A percentile compares a stretch with the other conserved stretches of the same genome.
These are phyloP conservation scores for Hylyphantes graminicola DNA, from an alignment of 1,140 invertebrate genomes.

Conservation along the genomic window DNA sequence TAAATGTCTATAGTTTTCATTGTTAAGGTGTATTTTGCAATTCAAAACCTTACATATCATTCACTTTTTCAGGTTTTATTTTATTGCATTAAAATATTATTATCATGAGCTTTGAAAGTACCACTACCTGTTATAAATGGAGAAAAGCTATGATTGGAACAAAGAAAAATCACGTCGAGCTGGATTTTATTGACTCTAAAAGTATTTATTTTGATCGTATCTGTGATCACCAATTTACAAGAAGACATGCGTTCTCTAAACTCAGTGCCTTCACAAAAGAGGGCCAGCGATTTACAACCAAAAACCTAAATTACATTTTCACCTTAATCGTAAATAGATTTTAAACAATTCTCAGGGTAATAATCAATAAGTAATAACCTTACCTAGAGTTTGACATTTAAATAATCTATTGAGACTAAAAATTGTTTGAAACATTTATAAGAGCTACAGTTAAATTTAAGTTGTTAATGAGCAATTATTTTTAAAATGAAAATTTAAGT, in stretches of 20 bases:
- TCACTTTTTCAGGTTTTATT: conserved; percentile 52
- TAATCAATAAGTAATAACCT: conserved; percentile 13
- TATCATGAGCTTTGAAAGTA: conserved; percentile 51
- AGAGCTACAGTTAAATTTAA: conserved; percentile 37
- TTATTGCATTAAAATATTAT: conserved; percentile 30
- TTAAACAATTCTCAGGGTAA: conserved; percentile 48
- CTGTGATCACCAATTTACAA: conserved; percentile 54
- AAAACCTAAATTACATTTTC: conserved; percentile 1
- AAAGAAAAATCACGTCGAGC: conserved; percentile 14
- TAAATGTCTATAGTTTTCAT: no score
- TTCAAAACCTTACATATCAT: not conserved
- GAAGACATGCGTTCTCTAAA: conserved; percentile 49
- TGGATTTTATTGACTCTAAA: conserved; percentile 54
- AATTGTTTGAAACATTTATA: conserved; percentile 34
- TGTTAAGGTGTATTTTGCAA: no score
- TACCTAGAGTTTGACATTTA: no score
- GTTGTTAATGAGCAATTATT: no score
- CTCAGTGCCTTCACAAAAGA: conserved; percentile 60
- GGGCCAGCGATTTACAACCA: conserved; percentile 57
- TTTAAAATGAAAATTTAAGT: no score
- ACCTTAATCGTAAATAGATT: conserved; percentile 11
- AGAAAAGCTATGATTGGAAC: conserved; percentile 6
- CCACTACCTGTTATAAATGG: conserved; percentile 28
- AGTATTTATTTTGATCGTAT: conserved; percentile 57
- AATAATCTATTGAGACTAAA: not conserved